phyloP scores from a whole-genome alignment of 2,797 vertebrate genomes.

The Tadarida brasiliensis region DNA sequence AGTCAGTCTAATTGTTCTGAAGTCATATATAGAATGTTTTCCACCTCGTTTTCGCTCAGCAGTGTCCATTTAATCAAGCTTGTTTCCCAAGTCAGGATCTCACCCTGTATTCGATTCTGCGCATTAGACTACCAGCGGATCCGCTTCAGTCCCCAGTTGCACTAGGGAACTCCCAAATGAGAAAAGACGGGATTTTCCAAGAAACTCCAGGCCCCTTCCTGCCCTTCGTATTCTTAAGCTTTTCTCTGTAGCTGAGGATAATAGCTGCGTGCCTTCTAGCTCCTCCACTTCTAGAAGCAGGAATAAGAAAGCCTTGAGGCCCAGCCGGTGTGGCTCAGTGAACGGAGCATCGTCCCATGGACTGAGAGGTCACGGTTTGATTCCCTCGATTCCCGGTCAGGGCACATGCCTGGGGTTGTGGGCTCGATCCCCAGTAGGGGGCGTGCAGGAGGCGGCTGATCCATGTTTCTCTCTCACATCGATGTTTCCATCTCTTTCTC shows the following conservation, averaged over 20 bases:
- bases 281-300: background rate
- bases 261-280: background rate
- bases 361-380: too few species aligned
- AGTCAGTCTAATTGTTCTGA: background rate
- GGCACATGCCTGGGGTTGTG: too few species aligned
- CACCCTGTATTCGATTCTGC: background rate
- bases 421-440: too few species aligned
- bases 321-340: too few species aligned
- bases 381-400: too few species aligned
- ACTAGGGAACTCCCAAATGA: background rate
- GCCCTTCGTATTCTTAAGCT: slow-evolving; percentile 22
- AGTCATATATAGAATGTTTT: background rate
- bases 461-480: too few species aligned
- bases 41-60: background rate
- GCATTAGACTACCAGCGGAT: slow-evolving; percentile 14
- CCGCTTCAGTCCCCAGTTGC: slow-evolving; percentile 13
- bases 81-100: slow-evolving; percentile 39
- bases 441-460: too few species aligned
- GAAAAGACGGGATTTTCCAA: background rate
- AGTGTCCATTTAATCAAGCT: slow-evolving; percentile 49
- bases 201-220: background rate
- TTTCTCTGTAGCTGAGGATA: slow-evolving; percentile 32
- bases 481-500: too few species aligned
- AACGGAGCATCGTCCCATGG: too few species aligned
- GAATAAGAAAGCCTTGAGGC: slow-evolving; percentile 31